Evolutionary conservation across 2,888 invertebrate genomes (phyloP), one percentile per base, ranked within the genome.

Genomic region (Mythimna impura): DNA sequence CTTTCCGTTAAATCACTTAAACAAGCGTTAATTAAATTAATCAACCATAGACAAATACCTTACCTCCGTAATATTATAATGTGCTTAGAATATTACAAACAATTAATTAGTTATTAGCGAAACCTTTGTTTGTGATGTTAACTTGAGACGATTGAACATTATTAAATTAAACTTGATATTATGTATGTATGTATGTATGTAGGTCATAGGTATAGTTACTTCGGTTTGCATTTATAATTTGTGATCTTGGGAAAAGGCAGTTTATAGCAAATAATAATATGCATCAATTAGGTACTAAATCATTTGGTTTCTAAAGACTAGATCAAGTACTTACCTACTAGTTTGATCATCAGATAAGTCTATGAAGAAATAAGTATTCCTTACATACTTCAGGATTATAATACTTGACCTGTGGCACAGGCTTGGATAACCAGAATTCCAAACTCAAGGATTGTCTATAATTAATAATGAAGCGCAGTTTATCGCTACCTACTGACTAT

Each of bases 51-150:
- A 63, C 50, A 81, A 54, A 63, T 67, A 68, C 25, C 22, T 68
- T 20, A n/a, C 65, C 57, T 58, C 20, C 43, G 14, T 43, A 17
- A 36, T 17, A 43, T 66, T 40, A 58, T 71, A 61, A 78, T 62
- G 47, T 76, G 58, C 55, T 83, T 58, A 52, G 8, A 64, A 34
- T 64, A 79, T 80, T 47, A 73, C 62, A 43, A 69, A 63, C 76
- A 55, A 55, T 80, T 74, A 80, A 68, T 80, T 78, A 66, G 66
- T 60, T 73, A 67, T 54, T 60, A 78, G 22, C 10, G 66, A 69
- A 83, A 60, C 75, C 83, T 76, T 81, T 82, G 80, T 82, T 78
- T 68, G 74, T 52, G 50, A 60, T 66, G 55, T 73, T 67, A 67
- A 80, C 83, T 67, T 47, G 62, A 68, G 69, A 70, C 54, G 67